A percentile compares a stretch with the other conserved stretches of the same genome.
Evolutionary conservation across 2,797 vertebrate genomes (phyloP).

Genomic region (Malurus splendens): DNA sequence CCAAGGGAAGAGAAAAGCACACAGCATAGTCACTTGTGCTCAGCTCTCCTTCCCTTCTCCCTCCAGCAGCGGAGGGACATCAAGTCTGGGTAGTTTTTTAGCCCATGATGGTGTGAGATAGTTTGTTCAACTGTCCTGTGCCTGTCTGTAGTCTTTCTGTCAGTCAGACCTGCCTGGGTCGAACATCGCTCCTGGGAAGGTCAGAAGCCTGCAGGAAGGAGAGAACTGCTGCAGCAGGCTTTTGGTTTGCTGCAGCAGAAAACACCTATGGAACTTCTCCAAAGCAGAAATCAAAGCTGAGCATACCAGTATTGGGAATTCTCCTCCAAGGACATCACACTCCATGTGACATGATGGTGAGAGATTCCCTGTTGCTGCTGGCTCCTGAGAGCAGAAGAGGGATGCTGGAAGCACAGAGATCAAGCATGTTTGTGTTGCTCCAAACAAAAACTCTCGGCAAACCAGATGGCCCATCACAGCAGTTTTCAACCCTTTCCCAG

Average conservation of each 20-base stretch:
- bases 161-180: background rate
- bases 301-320: background rate
- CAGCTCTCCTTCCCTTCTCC: background rate
- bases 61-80: background rate
- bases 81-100: background rate
- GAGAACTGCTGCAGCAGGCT: background rate
- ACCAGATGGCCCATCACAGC: background rate
- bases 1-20: background rate
- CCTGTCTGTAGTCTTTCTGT: background rate
- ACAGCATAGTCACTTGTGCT: background rate
- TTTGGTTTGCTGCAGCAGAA: background rate
- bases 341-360: fast-evolving
- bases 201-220: background rate
- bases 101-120: background rate
- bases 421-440: background rate
- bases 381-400: background rate
- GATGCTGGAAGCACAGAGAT: background rate
- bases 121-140: background rate
- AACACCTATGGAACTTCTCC: background rate
- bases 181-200: background rate
- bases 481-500: background rate
- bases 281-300: background rate
- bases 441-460: background rate
- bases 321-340: background rate
- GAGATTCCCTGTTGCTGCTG: background rate